Evolutionary conservation across 1,140 invertebrate species (phyloP).

Genomic region (Tetraneura akinire): DNA sequence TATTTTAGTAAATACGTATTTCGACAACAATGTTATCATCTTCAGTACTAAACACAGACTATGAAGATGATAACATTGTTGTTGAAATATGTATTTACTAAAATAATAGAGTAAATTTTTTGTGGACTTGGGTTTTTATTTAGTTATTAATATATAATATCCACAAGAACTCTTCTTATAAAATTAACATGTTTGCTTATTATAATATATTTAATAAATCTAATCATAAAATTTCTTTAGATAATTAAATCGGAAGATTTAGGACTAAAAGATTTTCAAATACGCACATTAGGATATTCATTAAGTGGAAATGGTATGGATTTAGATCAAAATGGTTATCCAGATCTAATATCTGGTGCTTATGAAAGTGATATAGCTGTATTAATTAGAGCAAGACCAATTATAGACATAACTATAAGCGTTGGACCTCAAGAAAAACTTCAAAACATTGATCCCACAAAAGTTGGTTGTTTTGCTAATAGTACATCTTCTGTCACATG

Average conservation of each 20-base stretch:
- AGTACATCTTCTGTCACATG: constrained; percentile 72
- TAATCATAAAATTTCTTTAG: too few relatives aligned
- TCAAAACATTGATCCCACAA: constrained; percentile 78
- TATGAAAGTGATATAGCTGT: constrained; percentile 78
- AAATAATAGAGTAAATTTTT: too few relatives aligned
- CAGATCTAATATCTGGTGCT: constrained; percentile 86
- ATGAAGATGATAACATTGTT: too few relatives aligned
- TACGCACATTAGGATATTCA: constrained; percentile 85
- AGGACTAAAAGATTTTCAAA: constrained; percentile 52
- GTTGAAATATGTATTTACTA: too few relatives aligned
- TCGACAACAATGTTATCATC: too few relatives aligned
- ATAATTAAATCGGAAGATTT: constrained; percentile 64
- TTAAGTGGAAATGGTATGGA: constrained; percentile 81
- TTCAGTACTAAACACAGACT: too few relatives aligned
- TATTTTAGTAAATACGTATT: too few relatives aligned
- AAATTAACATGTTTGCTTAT: too few relatives aligned
- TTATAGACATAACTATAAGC: constrained; percentile 75
- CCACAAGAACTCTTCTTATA: too few relatives aligned
- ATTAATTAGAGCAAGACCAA: constrained; percentile 77
- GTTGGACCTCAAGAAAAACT: constrained; percentile 68
- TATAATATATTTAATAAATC: too few relatives aligned
- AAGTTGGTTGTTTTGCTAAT: constrained; percentile 70
- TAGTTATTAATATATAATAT: too few relatives aligned
- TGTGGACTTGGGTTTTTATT: too few relatives aligned
- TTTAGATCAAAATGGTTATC: constrained; percentile 88